These are phyloP conservation scores for Morinoia aosen DNA, from an alignment of 2,888 invertebrate genomes.

Conservation along the genomic window DNA sequence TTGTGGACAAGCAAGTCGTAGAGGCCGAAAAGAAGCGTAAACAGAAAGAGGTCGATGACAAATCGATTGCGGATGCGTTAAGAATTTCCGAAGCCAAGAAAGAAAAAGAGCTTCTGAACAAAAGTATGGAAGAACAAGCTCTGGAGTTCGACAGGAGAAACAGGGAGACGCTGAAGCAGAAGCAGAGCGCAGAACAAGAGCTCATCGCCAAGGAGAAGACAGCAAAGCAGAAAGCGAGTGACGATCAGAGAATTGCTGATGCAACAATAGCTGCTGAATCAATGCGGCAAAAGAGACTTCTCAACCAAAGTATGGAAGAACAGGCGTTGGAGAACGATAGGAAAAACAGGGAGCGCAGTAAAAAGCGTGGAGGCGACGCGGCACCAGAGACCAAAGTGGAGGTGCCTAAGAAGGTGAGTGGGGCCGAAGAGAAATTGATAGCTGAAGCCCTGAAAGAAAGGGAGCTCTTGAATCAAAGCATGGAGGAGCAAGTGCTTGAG, in stretches of 20 bases:
- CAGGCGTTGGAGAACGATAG: not conserved
- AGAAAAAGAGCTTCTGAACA: slow-evolving; percentile 18
- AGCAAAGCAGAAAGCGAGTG: not conserved
- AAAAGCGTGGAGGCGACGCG: not conserved
- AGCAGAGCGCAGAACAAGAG: not conserved
- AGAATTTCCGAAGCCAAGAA: slow-evolving; percentile 18
- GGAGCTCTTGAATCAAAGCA: not conserved
- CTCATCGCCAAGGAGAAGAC: not conserved
- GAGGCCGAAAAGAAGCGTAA: slow-evolving; percentile 12
- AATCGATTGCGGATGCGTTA: slow-evolving; percentile 5
- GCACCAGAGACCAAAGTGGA: not conserved
- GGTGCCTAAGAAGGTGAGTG: not conserved
- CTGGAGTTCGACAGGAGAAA: slow-evolving; percentile 24
- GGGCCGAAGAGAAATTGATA: not conserved
- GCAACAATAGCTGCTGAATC: slow-evolving; percentile 20
- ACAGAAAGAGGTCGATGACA: slow-evolving; percentile 31
- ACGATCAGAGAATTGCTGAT: not conserved
- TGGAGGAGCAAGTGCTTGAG: slow-evolving; percentile 25
- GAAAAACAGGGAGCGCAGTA: not conserved
- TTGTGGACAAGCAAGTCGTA: not conserved
- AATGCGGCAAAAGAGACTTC: not conserved
- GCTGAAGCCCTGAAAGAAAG: not conserved
- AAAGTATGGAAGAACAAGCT: slow-evolving; percentile 32
- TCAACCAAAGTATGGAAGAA: slow-evolving; percentile 36
- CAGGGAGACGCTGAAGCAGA: not conserved